Evolutionary conservation across 2,797 vertebrate species (phyloP).

Genomic region (Eupleurogrammus muticus): DNA sequence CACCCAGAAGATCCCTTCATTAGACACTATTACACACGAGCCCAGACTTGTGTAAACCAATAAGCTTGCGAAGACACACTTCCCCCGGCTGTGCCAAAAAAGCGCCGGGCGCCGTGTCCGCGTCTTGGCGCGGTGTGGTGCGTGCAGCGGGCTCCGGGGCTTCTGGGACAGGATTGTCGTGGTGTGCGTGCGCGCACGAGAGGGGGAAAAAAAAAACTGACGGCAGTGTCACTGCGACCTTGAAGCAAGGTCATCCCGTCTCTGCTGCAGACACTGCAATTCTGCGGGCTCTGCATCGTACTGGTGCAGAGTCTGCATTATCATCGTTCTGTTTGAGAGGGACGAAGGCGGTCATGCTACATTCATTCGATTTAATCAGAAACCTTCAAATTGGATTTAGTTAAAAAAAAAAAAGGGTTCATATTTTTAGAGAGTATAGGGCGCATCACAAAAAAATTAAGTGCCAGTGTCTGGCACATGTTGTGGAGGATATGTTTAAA

Average conservation of each 20-base stretch:
- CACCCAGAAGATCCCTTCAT: conserved; percentile 29
- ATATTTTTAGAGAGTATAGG: conserved; percentile 5
- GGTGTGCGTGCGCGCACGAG: conserved; percentile 64
- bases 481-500: not conserved
- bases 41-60: conserved; percentile 36
- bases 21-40: conserved; percentile 37
- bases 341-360: conserved; percentile 31
- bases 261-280: conserved; percentile 85
- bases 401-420: not conserved
- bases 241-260: conserved; percentile 84
- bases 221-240: conserved; percentile 86
- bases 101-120: conserved; percentile 25
- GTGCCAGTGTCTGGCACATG: not conserved
- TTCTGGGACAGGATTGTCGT: conserved; percentile 50
- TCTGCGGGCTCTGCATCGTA: conserved; percentile 78
- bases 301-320: conserved; percentile 78
- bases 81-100: conserved; percentile 21
- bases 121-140: conserved; percentile 43
- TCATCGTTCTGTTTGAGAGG: conserved; percentile 27
- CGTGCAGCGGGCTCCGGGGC: conserved; percentile 31
- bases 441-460: not conserved
- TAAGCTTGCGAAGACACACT: conserved; percentile 20
- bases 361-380: conserved; percentile 30
- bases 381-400: not conserved
- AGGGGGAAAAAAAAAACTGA: conserved; percentile 72